Evolutionary conservation across 2,888 invertebrate genomes (phyloP).

Genomic region (Ectobius pallidus): DNA sequence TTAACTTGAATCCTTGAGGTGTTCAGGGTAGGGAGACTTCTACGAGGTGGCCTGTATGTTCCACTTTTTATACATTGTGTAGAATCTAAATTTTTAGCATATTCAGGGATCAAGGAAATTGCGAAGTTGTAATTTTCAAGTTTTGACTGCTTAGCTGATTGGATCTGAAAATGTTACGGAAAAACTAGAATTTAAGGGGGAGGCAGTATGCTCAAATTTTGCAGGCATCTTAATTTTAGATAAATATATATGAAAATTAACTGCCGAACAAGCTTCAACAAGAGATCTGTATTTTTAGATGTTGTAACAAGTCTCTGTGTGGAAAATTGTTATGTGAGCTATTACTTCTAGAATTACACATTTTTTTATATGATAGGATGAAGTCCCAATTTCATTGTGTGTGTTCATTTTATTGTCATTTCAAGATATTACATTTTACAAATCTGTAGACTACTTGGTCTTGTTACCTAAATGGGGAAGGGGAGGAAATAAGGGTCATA

Average conservation of each 20-base stretch:
- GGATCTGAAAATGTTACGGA: neutral
- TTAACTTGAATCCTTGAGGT: too few relatives aligned
- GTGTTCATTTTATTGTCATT: conserved; percentile 9
- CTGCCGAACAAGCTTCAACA: conserved; percentile 12
- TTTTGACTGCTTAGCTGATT: neutral
- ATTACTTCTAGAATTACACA: conserved; percentile 2
- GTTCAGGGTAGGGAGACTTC: too few relatives aligned
- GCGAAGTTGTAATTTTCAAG: neutral
- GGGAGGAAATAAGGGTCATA: neutral
- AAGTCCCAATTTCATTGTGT: conserved; percentile 7
- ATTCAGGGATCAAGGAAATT: neutral
- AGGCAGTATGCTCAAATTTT: neutral
- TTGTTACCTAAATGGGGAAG: neutral
- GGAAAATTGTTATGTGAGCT: conserved; percentile 7
- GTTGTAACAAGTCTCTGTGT: conserved; percentile 15
- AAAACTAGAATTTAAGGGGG: neutral
- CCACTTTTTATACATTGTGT: too few relatives aligned
- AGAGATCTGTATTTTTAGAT: conserved; percentile 34
- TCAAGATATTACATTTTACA: neutral
- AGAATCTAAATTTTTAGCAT: too few relatives aligned
- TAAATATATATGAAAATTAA: conserved; percentile 6
- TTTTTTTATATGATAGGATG: neutral
- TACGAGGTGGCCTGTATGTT: too few relatives aligned
- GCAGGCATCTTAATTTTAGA: neutral
- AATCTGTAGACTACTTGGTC: neutral